These are phyloP conservation scores for Tinamus major DNA, from an alignment of 2,797 vertebrate genomes.

Conservation along the genomic window DNA sequence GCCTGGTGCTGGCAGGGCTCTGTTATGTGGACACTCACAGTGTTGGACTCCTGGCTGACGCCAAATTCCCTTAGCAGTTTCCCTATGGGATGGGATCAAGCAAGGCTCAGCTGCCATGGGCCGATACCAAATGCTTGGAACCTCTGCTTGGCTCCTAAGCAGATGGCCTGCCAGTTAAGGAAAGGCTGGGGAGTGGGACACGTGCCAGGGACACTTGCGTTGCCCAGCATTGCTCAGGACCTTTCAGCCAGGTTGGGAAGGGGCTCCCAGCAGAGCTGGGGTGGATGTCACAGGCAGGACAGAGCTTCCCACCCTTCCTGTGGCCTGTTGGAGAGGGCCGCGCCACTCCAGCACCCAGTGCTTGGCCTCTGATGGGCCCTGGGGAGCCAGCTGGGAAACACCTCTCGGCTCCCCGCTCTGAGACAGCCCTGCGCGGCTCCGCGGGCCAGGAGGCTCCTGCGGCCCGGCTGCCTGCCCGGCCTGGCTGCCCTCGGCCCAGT, in stretches of 20 bases:
- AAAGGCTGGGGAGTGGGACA: not conserved
- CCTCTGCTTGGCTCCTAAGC: not conserved
- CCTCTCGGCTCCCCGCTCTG: not conserved
- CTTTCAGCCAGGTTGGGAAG: not conserved
- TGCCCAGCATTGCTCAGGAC: too few relatives aligned
- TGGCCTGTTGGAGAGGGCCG: not conserved
- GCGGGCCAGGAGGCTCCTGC: not conserved
- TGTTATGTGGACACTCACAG: not conserved
- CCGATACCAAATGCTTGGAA: not conserved
- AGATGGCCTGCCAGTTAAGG: not conserved
- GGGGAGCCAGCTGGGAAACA: not conserved
- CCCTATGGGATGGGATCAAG: not conserved
- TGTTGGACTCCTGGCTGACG: not conserved
- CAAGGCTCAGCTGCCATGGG: accelerated
- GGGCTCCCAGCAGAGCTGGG: not conserved
- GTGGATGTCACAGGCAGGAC: accelerated
- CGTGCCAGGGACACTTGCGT: not conserved
- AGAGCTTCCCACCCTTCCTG: accelerated
- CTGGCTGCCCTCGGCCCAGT: accelerated
- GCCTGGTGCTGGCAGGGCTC: not conserved
- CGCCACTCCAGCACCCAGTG: not conserved
- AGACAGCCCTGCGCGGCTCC: accelerated
- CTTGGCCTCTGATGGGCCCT: accelerated
- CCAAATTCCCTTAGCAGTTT: accelerated
- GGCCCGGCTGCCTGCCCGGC: not conserved